Evolutionary conservation across 2,888 invertebrate genomes (phyloP).

Genomic region (Standfussiana lucernea): DNA sequence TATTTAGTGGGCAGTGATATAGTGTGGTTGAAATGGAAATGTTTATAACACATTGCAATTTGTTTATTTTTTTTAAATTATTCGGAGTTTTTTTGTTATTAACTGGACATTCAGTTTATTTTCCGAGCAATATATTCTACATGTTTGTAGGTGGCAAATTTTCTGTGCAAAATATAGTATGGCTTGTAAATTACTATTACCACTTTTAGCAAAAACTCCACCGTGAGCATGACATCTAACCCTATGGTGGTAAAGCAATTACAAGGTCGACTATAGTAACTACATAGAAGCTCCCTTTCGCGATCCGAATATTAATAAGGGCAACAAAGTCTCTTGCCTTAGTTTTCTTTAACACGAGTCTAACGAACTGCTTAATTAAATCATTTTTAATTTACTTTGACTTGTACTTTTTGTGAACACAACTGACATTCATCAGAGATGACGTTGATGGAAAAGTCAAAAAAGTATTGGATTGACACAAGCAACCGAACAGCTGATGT

Average conservation of each 20-base stretch:
- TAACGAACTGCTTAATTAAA: constrained; percentile 1
- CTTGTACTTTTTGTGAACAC: neutral
- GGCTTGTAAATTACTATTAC: no score
- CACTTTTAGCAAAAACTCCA: neutral
- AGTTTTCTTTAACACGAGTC: neutral
- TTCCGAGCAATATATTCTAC: no score
- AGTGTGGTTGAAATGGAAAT: neutral
- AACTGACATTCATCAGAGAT: neutral
- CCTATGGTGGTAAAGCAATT: neutral
- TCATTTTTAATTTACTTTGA: neutral
- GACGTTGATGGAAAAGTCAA: neutral
- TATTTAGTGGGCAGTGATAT: neutral
- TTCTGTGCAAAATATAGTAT: no score
- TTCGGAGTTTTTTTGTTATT: neutral
- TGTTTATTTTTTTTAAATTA: neutral
- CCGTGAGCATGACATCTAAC: neutral
- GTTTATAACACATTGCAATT: neutral
- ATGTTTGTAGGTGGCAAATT: no score
- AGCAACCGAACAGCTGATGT: neutral
- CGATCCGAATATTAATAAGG: constrained; percentile 18
- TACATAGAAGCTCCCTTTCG: neutral
- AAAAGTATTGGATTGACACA: neutral
- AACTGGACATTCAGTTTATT: no score
- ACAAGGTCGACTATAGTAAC: neutral
- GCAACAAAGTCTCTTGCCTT: no score